A percentile compares a stretch with the other conserved stretches of the same genome.
phyloP scores from a whole-genome alignment of 2,888 invertebrate species.

The Tetragonula carbonaria region DNA sequence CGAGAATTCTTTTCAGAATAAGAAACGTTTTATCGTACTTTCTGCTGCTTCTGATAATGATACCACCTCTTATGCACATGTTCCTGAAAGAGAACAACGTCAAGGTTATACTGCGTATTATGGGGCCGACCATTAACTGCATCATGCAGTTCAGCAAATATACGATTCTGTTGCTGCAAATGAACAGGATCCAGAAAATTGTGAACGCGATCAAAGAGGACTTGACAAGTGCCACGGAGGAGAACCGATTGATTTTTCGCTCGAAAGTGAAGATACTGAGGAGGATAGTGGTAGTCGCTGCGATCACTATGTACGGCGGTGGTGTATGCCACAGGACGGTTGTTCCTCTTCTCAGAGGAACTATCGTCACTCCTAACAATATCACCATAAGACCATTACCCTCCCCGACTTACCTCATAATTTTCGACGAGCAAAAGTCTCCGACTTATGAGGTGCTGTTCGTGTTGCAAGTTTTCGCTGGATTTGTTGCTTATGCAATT shows the following conservation, averaged over 20 bases:
- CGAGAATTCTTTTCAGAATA: not conserved
- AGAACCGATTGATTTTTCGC: conserved; percentile 67
- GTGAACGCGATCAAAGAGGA: conserved; percentile 65
- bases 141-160: conserved; percentile 50
- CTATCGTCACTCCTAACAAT: conserved; percentile 57
- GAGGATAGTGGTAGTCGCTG: conserved; percentile 64
- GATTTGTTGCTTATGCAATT: conserved; percentile 67
- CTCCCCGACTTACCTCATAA: conserved; percentile 67
- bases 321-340: conserved; percentile 68
- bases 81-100: conserved; percentile 67
- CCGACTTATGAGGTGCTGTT: conserved; percentile 73
- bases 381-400: conserved; percentile 66
- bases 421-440: conserved; percentile 64
- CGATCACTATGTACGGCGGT: conserved; percentile 69
- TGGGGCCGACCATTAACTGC: conserved; percentile 67
- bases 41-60: conserved; percentile 53
- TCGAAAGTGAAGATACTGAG: conserved; percentile 72
- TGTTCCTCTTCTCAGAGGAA: conserved; percentile 66
- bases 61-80: conserved; percentile 65
- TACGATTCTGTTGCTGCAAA: conserved; percentile 10
- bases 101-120: conserved; percentile 60
- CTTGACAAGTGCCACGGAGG: conserved; percentile 55
- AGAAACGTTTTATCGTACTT: conserved; percentile 49
- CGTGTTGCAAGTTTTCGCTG: conserved; percentile 66
- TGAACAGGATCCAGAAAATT: conserved; percentile 10